Base-by-base conservation (phyloP, 2,113 vertebrate genomes). In the Scytalopus superciliaris region DNA sequence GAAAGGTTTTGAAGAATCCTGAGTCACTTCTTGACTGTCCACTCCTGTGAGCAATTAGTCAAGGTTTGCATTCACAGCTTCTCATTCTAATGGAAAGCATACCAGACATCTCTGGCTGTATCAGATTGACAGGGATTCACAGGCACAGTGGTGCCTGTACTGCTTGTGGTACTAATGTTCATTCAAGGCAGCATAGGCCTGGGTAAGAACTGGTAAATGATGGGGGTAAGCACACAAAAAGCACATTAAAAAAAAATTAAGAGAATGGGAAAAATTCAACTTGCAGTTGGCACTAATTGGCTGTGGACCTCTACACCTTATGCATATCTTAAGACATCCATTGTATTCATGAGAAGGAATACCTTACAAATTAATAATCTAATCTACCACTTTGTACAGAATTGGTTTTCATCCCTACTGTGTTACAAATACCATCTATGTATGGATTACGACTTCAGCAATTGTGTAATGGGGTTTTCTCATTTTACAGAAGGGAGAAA, bases 391-490 rank as follows among this genome's bases (percentile, higher is more conserved):
- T 55, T 56, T 57, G 14, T 60, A 72, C 19, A 66, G 44, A 84
- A 72, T 40, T 27, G 17, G 14, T 80, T 93, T 76, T 88, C 27
- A 66, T 28, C 37, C 14, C 13, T 77, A 12, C 19, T 70, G 27
- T 50, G 24, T 11, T 53, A 47, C 2, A 88, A 53, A 42, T 76
- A 28, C 6, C 2, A 13, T 53, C 55, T 69, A 27, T 23, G 14
- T 33, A 9, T n/a, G 7, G 35, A 45, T 64, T 60, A 57, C 49
- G 30, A 47, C 9, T 73, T 19, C 47, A 40, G 28, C 59, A 28
- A 82, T 30, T 0, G 0, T 39, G 4, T 19, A 11, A 67, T 10
- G 49, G 37, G 31, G 2, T 1, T 19, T 19, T 74, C 17, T 18
- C 14, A 57, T 83, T 64, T 70, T 21, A 44, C 39, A 86, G 59